Evolutionary conservation across 2,888 invertebrate genomes (phyloP).

Genomic region (Tenodera sinensis): DNA sequence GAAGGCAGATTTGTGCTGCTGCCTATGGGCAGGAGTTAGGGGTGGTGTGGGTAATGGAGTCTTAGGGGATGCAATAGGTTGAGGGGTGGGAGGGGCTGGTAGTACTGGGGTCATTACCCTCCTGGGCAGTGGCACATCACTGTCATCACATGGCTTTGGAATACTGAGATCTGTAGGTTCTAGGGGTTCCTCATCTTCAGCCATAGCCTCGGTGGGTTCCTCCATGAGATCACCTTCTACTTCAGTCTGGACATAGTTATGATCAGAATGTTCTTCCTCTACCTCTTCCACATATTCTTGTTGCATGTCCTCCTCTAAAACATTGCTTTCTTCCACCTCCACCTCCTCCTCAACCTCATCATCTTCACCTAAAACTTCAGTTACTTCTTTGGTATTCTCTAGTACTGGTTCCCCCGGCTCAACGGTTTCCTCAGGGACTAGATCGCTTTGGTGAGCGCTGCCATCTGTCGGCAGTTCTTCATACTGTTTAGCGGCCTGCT

Average conservation of each 20-base stretch:
- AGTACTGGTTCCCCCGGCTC: constrained; percentile 1
- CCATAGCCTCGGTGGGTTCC: background rate
- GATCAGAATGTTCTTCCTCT: background rate
- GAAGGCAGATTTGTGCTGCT: constrained; percentile 37
- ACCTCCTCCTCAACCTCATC: background rate
- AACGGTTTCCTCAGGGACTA: constrained; percentile 5
- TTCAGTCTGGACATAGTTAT: constrained; percentile 32
- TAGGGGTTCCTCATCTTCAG: background rate
- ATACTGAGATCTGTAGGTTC: constrained; percentile 29
- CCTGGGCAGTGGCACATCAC: background rate
- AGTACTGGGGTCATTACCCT: background rate
- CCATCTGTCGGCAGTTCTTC: constrained; percentile 23
- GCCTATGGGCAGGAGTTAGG: constrained; percentile 26
- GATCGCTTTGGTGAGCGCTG: constrained; percentile 4
- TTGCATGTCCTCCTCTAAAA: background rate
- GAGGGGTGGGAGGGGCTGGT: constrained; percentile 5
- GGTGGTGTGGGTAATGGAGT: background rate
- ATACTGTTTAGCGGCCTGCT: constrained; percentile 32
- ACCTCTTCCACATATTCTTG: background rate
- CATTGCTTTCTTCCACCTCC: background rate
- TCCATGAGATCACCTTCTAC: constrained; percentile 34
- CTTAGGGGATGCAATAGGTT: background rate
- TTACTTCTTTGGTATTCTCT: background rate
- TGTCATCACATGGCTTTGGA: constrained; percentile 17
- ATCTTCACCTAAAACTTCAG: background rate